These are phyloP conservation scores for Laspeyria flexula DNA, from an alignment of 2,888 invertebrate species.

Conservation along the genomic window DNA sequence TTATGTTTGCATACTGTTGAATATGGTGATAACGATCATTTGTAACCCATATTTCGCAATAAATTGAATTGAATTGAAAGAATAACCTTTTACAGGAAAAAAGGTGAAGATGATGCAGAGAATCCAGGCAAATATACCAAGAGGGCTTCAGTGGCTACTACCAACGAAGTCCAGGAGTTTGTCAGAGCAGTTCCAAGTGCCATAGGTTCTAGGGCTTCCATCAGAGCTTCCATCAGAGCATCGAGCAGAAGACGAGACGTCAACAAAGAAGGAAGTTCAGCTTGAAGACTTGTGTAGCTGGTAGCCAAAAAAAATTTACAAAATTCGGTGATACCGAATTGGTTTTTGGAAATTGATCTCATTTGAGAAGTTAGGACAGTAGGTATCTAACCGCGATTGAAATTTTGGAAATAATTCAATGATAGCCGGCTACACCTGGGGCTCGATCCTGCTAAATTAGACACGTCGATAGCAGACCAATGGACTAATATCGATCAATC, in stretches of 20 bases:
- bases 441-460: too few relatives aligned
- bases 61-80: too few relatives aligned
- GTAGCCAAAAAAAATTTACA: constrained; percentile 25
- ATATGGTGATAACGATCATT: too few relatives aligned
- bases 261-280: constrained; percentile 46
- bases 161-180: constrained; percentile 59
- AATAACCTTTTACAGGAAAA: constrained; percentile 49
- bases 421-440: too few relatives aligned
- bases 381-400: background rate
- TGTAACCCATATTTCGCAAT: too few relatives aligned
- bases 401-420: too few relatives aligned
- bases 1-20: too few relatives aligned
- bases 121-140: constrained; percentile 65
- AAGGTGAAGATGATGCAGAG: constrained; percentile 50
- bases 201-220: constrained; percentile 73
- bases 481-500: too few relatives aligned
- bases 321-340: constrained; percentile 25
- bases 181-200: constrained; percentile 65
- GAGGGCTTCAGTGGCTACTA: constrained; percentile 49
- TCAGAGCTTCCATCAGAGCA: constrained; percentile 66
- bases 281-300: constrained; percentile 37
- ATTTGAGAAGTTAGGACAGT: background rate
- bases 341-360: constrained; percentile 9
- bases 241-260: constrained; percentile 53
- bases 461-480: too few relatives aligned